Percentiles rank a stretch among this genome's conserved stretches.
Evolutionary conservation across 2,888 invertebrate species (phyloP).

Genomic region (Athalia cordata): DNA sequence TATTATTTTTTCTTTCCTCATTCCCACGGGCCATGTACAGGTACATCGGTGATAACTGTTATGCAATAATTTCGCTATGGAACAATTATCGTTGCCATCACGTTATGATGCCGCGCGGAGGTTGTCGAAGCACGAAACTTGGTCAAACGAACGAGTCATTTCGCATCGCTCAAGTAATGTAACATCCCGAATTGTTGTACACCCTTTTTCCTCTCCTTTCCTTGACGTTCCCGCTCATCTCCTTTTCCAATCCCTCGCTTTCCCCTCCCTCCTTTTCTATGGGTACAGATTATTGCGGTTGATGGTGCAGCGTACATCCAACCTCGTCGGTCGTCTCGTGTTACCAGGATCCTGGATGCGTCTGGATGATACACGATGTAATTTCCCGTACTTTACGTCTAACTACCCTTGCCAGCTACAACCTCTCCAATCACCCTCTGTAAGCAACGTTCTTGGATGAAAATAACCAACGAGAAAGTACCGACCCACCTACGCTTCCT

Average conservation of each 20-base stretch:
- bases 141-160: constrained; percentile 19
- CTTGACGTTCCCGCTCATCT: neutral
- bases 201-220: no score
- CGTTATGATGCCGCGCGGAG: neutral
- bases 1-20: no score
- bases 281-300: no score
- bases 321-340: neutral
- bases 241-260: no score
- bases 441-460: neutral
- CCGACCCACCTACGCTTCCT: constrained; percentile 4
- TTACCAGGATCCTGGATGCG: constrained; percentile 3
- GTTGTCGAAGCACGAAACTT: constrained; percentile 14
- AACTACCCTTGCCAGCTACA: neutral
- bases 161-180: constrained; percentile 11
- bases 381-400: constrained; percentile 45
- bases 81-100: neutral
- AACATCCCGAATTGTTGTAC: neutral
- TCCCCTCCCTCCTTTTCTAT: no score
- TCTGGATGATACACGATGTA: constrained; percentile 45
- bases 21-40: no score
- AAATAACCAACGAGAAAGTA: constrained; percentile 16
- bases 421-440: neutral
- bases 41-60: no score
- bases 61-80: neutral
- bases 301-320: neutral